Conservation (phyloP, 1,140 invertebrate species). For the Lamellibrachia luymesi region DNA sequence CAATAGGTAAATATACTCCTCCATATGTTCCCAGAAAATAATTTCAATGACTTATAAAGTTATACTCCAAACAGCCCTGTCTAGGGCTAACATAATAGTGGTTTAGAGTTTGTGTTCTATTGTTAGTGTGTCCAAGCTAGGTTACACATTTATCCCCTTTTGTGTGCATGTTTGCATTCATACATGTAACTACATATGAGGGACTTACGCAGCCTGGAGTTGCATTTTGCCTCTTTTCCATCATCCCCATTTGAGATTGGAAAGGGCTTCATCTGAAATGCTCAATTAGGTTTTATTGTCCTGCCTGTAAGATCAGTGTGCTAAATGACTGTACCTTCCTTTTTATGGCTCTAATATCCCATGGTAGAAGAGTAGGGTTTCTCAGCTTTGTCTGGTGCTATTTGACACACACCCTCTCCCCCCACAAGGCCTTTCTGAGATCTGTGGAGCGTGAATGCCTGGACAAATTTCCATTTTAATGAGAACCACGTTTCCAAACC, state of each 20-base stretch:
- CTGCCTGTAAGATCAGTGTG: background rate
- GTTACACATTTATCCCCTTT: background rate
- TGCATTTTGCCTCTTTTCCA: background rate
- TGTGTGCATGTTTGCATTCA: background rate
- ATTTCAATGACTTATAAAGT: background rate
- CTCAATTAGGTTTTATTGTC: background rate
- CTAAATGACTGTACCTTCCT: background rate
- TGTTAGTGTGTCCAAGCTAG: no score
- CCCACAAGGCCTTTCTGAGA: background rate
- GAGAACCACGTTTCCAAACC: background rate
- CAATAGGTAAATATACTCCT: background rate
- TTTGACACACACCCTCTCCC: background rate
- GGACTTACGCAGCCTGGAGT: background rate
- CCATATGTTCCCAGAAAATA: background rate
- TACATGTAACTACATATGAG: background rate
- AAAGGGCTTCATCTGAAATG: background rate
- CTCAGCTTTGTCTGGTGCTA: background rate
- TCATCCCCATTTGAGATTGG: background rate
- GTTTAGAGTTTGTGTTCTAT: no score
- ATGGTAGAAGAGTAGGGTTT: background rate
- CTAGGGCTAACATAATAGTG: no score
- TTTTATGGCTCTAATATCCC: background rate
- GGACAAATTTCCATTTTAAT: constrained; percentile 1
- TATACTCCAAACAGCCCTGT: no score
- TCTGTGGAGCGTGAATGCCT: background rate